Evolutionary conservation across 2,113 vertebrate genomes (phyloP).

Genomic region (Ophiodon elongatus): DNA sequence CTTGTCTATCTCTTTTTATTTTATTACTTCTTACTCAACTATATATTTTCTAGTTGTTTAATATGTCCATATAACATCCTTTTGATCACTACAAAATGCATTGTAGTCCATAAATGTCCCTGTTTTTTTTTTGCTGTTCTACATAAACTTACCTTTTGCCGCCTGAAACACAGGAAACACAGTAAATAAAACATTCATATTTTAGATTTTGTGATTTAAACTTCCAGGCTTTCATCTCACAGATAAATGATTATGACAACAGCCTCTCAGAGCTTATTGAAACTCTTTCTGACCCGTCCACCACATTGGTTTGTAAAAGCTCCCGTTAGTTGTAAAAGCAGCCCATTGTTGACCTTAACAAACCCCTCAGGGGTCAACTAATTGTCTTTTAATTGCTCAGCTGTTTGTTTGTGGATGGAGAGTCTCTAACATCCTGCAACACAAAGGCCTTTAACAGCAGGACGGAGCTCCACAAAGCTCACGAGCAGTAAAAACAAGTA

Average conservation of each 20-base stretch:
- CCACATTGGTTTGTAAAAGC: neutral
- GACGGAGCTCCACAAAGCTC: conserved; percentile 42
- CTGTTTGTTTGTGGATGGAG: conserved; percentile 68
- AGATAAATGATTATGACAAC: neutral
- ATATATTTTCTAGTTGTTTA: neutral
- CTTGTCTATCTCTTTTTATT: conserved; percentile 4
- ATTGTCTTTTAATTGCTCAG: conserved; percentile 71
- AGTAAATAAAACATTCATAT: neutral
- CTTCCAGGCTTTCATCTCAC: neutral
- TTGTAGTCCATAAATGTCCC: neutral
- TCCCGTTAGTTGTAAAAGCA: conserved; percentile 35
- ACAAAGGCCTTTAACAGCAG: conserved; percentile 72
- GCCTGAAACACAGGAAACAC: neutral
- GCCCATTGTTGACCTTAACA: conserved; percentile 45
- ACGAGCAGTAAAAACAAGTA: conserved; percentile 44
- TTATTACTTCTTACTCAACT: neutral
- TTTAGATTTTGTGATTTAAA: neutral
- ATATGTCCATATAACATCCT: neutral
- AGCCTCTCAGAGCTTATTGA: neutral
- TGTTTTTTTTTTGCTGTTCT: neutral
- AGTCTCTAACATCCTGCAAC: conserved; percentile 62
- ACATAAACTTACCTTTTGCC: neutral
- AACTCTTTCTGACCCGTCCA: neutral
- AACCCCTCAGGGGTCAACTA: conserved; percentile 58
- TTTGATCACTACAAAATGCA: neutral